Base-by-base conservation (phyloP, 2,113 vertebrate species). In the Anoplopoma fimbria region DNA sequence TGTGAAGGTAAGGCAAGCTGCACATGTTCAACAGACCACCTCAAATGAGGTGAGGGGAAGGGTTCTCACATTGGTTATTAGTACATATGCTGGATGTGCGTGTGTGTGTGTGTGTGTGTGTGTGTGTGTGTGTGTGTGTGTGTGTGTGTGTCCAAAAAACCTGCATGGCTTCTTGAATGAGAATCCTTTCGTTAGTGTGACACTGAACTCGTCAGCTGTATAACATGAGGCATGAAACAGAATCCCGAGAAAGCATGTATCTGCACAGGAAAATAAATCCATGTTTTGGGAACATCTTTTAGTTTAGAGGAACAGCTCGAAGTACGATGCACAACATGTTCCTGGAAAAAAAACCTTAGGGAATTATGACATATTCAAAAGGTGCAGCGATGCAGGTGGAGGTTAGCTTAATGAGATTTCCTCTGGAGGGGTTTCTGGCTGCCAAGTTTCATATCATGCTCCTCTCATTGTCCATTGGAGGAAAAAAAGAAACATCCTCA, bases 371-470 rank as follows among this genome's bases (percentile, higher is more conserved):
- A 91, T 74, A 82, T 88, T 88, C 83, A 84, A 80, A 91, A 84
- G 75, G 82, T 67, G 74, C 86, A 87, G 63, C 27, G 84, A 88
- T 87, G 90, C 84, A 92, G 86, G 86, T 89, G 78, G 75, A 84
- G 91, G 87, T 89, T 89, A 78, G 84, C 70, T 69, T 94, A 94
- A 95, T 93, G 92, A 94, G 93, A 93, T 88, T 90, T 92, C 88
- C 74, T 89, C 88, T 82, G 80, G 86, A 89, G 88, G 84, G 81
- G 83, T 85, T 84, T 79, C 65, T 82, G 72, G 58, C 90, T 87
- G 86, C 90, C 86, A 90, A 80, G 81, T 89, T 92, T 93, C 90
- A 91, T 91, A 94, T 91, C 85, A 91, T 88, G 69, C 83, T 87
- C 79, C 45, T 88, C 83, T 87, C 84, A 77, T 87, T 89, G 85